Base-by-base conservation (phyloP, 1,140 invertebrate species). In the Tachypleus tridentatus region DNA sequence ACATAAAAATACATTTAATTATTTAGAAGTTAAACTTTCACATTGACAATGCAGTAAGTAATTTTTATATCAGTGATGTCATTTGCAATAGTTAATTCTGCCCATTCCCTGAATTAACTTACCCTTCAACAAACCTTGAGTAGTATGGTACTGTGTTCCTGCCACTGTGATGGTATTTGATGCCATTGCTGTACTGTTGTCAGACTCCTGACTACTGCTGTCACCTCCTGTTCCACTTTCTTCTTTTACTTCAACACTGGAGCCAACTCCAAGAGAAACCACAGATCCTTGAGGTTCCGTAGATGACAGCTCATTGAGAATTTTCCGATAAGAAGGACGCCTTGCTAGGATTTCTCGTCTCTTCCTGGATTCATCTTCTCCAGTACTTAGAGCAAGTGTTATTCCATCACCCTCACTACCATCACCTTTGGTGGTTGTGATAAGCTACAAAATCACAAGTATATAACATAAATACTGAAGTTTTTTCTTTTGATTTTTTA, bases 261-360 rank as follows among this genome's bases (percentile, higher is more conserved):
- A 49, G 48, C 50, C 48, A 49, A 9, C 56, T 9, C 29, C 47
- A 11, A 57, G 8, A 47, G 51, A 52, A 29, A 29, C 29, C 29
- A 29, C 29, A 9, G 60, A 59, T 11, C 68, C 59, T 54, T 61
- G 75, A 5, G 63, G 60, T 50, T 70, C 70, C 7, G 69, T 64
- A 10, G 71, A 67, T 53, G 79, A 79, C 72, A 98, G 83, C 74
- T 98, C 94, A 82, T 94, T 97, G 49, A 97, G 82, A 71, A 98
- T 98, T 84, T 96, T 97, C 72, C 93, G 84, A 76, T 98, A 98
- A 10, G 93, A 97, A 60, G 95, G 93, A 74, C 94, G 81, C 77
- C 94, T 82, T 57, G 91, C 91, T 69, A 98, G 80, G 74, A 95
- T 87, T 79, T 94, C 92, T 73, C 91, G 82, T 73, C 93, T 84